phyloP scores from a whole-genome alignment of 2,113 vertebrate genomes.

The Oryzias javanicus region DNA sequence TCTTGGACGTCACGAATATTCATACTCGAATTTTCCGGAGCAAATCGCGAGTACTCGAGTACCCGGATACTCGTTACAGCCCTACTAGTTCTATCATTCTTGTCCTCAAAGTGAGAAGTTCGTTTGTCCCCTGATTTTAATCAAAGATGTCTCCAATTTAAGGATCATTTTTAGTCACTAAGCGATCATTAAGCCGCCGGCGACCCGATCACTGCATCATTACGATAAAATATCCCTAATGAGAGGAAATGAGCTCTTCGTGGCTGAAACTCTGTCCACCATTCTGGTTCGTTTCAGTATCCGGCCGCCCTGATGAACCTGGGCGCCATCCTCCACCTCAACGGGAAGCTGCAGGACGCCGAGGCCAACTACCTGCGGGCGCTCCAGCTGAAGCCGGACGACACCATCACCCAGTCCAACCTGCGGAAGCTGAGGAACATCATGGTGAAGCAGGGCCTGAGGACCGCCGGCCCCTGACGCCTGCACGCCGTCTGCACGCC shows the following conservation, averaged over 20 bases:
- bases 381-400: constrained; percentile 93
- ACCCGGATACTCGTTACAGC: too few species aligned
- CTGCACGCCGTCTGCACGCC: background rate
- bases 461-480: constrained; percentile 86
- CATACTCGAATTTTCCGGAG: too few species aligned
- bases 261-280: constrained; percentile 8
- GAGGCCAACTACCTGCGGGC: constrained; percentile 96
- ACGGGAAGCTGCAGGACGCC: constrained; percentile 90
- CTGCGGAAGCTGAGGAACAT: constrained; percentile 98
- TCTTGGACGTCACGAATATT: too few species aligned
- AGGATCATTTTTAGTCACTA: constrained; percentile 4
- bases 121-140: constrained; percentile 11
- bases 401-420: constrained; percentile 97
- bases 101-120: constrained; percentile 28
- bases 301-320: constrained; percentile 98
- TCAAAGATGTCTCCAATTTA: constrained; percentile 13
- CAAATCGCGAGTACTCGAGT: too few species aligned
- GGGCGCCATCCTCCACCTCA: constrained; percentile 98
- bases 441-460: constrained; percentile 98
- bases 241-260: background rate
- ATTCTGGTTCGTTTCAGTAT: constrained; percentile 78
- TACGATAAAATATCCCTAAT: background rate
- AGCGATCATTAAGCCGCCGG: background rate
- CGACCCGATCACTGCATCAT: constrained; percentile 1
- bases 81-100: too few species aligned